Conservation (phyloP, 1,140 invertebrate genomes). For the Daktulosphaira vitifoliae region DNA sequence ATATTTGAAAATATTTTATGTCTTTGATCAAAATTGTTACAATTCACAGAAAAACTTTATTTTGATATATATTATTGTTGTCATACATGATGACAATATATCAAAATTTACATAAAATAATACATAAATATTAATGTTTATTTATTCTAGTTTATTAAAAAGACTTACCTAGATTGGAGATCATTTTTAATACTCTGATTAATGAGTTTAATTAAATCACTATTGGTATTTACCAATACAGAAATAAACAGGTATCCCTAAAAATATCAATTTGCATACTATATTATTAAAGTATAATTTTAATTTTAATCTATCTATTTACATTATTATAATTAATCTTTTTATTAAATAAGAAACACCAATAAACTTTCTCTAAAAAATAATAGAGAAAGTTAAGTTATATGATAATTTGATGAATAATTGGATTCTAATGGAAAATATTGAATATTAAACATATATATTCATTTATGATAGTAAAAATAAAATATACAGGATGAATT, state of each 20-base stretch:
- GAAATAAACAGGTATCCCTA: slow-evolving; percentile 99
- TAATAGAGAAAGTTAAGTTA: too few species aligned
- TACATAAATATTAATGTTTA: too few species aligned
- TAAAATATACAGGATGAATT: too few species aligned
- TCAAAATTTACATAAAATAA: too few species aligned
- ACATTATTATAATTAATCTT: slow-evolving; percentile 33
- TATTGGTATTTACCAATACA: slow-evolving; percentile 97
- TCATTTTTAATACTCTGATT: slow-evolving; percentile 99
- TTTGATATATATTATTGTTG: slow-evolving; percentile 15
- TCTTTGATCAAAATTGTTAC: too few species aligned
- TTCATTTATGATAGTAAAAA: too few species aligned
- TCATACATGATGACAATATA: too few species aligned
- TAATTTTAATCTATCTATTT: not conserved
- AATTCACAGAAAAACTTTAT: not conserved
- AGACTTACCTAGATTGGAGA: slow-evolving; percentile 60
- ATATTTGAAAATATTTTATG: not conserved
- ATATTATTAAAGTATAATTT: not conserved
- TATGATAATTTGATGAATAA: too few species aligned
- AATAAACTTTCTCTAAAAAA: too few species aligned
- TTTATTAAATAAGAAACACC: too few species aligned
- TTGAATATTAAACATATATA: too few species aligned
- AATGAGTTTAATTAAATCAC: slow-evolving; percentile 97
- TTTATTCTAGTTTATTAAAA: not conserved
- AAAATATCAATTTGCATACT: slow-evolving; percentile 41
- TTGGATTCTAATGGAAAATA: too few species aligned